Base-by-base conservation (phyloP, 2,113 vertebrate species). In the Bubo scandiacus region DNA sequence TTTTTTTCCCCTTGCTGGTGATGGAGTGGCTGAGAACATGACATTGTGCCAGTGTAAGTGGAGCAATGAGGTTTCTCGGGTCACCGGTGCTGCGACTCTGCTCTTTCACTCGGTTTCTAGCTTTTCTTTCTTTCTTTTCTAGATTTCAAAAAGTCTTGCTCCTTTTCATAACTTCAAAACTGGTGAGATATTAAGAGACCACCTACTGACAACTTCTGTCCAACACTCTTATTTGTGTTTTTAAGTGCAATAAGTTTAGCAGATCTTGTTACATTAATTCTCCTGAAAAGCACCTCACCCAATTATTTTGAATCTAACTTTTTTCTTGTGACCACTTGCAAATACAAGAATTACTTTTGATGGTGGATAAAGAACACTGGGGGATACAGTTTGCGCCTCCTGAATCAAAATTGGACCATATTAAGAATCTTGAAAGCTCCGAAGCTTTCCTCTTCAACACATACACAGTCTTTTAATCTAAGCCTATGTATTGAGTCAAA, bases 91-190 rank as follows among this genome's bases (percentile, higher is more conserved):
- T 97, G 82, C 45, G 81, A 83, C 80, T 98, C 92, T 75, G 96
- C 96, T 97, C 97, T 97, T 95, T 97, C 95, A 97, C 97, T 98
- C 88, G 89, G 97, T 97, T 97, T 95, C 97, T 84, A 96, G 96
- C 97, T 97, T 98, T 96, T 93, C 97, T 97, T 97, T 96, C 97
- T 96, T 95, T 95, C 93, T 97, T 97, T 97, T 97, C 97, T 92
- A 94, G 93, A 94, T 97, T 97, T 98, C 95, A 98, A 97, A 97
- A 97, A 98, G 96, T 97, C 96, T 78, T 66, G 59, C 90, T 97
- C 92, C 97, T 97, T 96, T 95, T 97, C 94, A 97, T 91, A 96
- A 95, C 96, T 97, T 97, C 97, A 98, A 97, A 97, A 97, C 95
- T 96, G 91, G 94, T 65, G 84, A 97, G 96, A 97, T 91, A 58